Evolutionary conservation across 2,888 invertebrate genomes (phyloP).

Genomic region (Pachliopta kotzebuea): DNA sequence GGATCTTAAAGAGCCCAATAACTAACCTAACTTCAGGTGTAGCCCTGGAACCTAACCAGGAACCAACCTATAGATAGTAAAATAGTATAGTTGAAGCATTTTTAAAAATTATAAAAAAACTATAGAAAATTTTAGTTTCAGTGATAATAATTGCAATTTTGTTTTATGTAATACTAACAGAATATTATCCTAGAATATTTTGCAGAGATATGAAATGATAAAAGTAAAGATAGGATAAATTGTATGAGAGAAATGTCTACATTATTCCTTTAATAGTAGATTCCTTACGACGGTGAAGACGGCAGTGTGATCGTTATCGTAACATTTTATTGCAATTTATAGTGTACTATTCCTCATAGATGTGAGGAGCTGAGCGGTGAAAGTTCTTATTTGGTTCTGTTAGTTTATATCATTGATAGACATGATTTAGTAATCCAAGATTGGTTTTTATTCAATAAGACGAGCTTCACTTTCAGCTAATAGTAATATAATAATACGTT

Average conservation of each 20-base stretch:
- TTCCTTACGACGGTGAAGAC: constrained; percentile 1
- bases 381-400: neutral
- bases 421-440: too few relatives aligned
- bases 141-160: too few relatives aligned
- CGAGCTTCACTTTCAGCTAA: too few relatives aligned
- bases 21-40: too few relatives aligned
- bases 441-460: too few relatives aligned
- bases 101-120: too few relatives aligned
- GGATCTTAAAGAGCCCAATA: too few relatives aligned
- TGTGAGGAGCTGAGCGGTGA: constrained; percentile 1
- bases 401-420: too few relatives aligned
- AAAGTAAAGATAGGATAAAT: constrained; percentile 1
- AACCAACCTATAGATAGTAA: too few relatives aligned
- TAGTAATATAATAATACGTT: too few relatives aligned
- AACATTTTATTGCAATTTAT: constrained; percentile 17
- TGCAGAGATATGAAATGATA: neutral
- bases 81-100: too few relatives aligned
- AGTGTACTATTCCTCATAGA: constrained; percentile 15
- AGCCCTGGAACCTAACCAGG: too few relatives aligned
- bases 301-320: constrained; percentile 12
- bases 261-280: neutral
- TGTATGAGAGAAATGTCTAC: neutral
- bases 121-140: neutral
- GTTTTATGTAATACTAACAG: neutral
- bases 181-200: neutral